Conservation (phyloP, 2,113 vertebrate genomes). For the Alaudala cheleensis region DNA sequence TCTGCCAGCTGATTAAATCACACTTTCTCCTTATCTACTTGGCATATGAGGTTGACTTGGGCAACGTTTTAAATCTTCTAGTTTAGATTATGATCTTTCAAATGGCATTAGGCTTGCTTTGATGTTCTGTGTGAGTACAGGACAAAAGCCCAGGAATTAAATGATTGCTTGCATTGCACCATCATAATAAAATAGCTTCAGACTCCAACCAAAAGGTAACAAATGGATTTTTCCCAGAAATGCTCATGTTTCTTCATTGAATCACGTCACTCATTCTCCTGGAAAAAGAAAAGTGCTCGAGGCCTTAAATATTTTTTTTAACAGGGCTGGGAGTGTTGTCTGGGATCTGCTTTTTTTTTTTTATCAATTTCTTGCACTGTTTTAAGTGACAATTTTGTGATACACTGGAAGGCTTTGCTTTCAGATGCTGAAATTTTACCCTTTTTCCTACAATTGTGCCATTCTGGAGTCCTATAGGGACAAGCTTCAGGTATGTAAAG, state of each 20-base stretch:
- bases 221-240: not conserved
- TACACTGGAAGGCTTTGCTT: not conserved
- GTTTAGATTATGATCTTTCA: conserved; percentile 48
- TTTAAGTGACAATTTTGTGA: not conserved
- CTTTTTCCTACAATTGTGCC: not conserved
- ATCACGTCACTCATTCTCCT: not conserved
- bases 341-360: not conserved
- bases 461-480: not conserved
- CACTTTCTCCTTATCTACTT: conserved; percentile 4
- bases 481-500: not conserved
- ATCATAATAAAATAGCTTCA: not conserved
- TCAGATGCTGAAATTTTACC: not conserved
- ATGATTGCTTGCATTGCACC: not conserved
- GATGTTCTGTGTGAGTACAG: not conserved
- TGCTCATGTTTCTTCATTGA: not conserved
- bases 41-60: not conserved
- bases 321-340: not conserved
- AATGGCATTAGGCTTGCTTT: conserved; percentile 34
- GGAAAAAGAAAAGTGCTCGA: not conserved
- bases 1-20: conserved; percentile 27
- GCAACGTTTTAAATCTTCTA: conserved; percentile 21
- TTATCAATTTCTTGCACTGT: not conserved
- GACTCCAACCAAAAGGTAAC: not conserved
- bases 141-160: conserved; percentile 38
- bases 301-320: not conserved